Evolutionary conservation across 1,140 invertebrate genomes (phyloP).

Genomic region (Nasonia vitripennis): DNA sequence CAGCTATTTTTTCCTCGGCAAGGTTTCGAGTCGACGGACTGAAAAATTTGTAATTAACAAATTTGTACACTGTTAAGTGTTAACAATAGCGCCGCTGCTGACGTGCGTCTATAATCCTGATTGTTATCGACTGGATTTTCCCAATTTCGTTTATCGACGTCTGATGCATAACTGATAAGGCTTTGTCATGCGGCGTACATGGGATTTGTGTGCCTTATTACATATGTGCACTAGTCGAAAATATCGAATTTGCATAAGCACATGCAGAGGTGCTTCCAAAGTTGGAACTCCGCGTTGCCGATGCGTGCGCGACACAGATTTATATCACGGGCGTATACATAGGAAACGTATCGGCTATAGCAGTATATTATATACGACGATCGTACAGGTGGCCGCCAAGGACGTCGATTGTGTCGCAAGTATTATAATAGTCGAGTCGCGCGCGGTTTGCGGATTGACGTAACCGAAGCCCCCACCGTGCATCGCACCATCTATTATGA

Average conservation of each 20-base stretch:
- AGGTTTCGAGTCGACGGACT: too few relatives aligned
- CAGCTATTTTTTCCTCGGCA: too few relatives aligned
- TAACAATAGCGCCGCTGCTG: neutral
- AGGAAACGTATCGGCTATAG: neutral
- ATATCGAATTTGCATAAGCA: too few relatives aligned
- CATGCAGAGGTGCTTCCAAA: too few relatives aligned
- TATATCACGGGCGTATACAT: neutral
- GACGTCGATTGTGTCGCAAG: conserved; percentile 30
- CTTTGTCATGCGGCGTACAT: too few relatives aligned
- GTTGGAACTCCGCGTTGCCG: too few relatives aligned
- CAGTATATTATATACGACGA: neutral
- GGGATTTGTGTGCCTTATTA: too few relatives aligned
- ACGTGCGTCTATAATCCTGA: neutral
- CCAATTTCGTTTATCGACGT: neutral
- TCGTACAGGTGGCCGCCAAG: conserved; percentile 29
- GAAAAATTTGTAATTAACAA: neutral
- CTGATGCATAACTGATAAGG: neutral
- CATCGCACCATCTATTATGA: neutral
- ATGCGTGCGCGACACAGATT: neutral
- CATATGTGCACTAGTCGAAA: too few relatives aligned
- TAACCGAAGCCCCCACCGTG: neutral
- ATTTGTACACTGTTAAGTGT: neutral
- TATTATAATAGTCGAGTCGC: conserved; percentile 4
- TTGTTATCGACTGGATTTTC: too few relatives aligned
- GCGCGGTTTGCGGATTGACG: conserved; percentile 23